Percentiles rank a stretch among this genome's conserved stretches.
phyloP scores from a whole-genome alignment of 2,888 invertebrate genomes.

The Cryptocephalus moraei region DNA sequence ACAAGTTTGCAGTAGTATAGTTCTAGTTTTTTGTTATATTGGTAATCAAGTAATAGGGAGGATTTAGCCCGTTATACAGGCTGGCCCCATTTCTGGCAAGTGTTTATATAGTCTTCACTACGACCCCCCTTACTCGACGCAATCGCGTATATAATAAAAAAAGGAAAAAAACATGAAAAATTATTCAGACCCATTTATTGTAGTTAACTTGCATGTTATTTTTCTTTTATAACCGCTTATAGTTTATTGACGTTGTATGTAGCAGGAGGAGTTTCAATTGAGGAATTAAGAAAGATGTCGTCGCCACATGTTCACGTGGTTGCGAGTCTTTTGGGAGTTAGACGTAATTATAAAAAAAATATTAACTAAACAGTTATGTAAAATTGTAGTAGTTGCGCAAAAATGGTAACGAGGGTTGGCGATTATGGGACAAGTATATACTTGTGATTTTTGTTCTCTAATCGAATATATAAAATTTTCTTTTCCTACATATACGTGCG shows the following conservation, averaged over 20 bases:
- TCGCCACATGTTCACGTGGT: background rate
- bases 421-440: slow-evolving; percentile 35
- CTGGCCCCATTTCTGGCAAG: slow-evolving; percentile 10
- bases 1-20: slow-evolving; percentile 30
- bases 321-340: slow-evolving; percentile 21
- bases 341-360: slow-evolving; percentile 32
- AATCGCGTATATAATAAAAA: slow-evolving; percentile 33
- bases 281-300: slow-evolving; percentile 3
- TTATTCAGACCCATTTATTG: slow-evolving; percentile 23
- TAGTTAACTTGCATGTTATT: slow-evolving; percentile 34
- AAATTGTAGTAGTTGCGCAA: slow-evolving; percentile 33
- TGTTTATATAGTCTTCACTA: slow-evolving; percentile 16
- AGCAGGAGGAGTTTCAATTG: slow-evolving; percentile 12
- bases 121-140: slow-evolving; percentile 19
- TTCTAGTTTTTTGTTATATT: slow-evolving; percentile 19
- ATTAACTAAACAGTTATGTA: slow-evolving; percentile 26
- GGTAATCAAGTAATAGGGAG: slow-evolving; percentile 3
- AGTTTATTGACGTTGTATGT: slow-evolving; percentile 22
- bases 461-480: slow-evolving; percentile 32
- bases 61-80: slow-evolving; percentile 20
- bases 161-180: slow-evolving; percentile 18
- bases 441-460: slow-evolving; percentile 37
- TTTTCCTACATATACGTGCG: slow-evolving; percentile 27
- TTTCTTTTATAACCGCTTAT: slow-evolving; percentile 36
- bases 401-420: slow-evolving; percentile 30